phyloP scores from a whole-genome alignment of 2,888 invertebrate species.

The Chloroclystis v-ata region DNA sequence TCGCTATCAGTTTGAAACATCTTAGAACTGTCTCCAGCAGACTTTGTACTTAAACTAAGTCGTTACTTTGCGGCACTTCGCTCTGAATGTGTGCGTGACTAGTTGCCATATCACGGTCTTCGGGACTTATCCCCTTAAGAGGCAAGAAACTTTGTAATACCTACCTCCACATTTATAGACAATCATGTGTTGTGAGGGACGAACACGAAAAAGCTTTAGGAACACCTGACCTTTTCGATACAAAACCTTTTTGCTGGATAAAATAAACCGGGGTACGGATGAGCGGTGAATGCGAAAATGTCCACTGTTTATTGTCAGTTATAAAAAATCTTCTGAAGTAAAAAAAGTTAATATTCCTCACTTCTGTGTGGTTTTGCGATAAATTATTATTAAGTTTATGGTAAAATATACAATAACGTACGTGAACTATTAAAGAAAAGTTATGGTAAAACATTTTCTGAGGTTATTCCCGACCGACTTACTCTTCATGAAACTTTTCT shows the following conservation, averaged over 20 bases:
- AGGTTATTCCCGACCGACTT: no score
- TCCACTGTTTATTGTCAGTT: not conserved
- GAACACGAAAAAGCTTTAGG: conserved; percentile 1
- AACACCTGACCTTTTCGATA: not conserved
- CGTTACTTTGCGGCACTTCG: conserved; percentile 4
- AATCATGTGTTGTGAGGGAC: conserved; percentile 1
- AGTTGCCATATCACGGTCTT: conserved; percentile 7
- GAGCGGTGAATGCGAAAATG: not conserved
- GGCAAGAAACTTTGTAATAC: conserved; percentile 12
- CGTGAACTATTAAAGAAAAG: no score
- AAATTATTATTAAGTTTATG: no score
- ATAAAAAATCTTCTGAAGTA: not conserved
- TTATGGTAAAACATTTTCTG: no score
- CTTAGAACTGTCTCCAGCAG: conserved; percentile 11
- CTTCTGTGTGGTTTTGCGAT: no score
- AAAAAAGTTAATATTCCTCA: not conserved
- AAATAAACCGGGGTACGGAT: not conserved
- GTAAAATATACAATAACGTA: no score
- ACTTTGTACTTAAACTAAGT: conserved; percentile 15
- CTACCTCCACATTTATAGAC: conserved; percentile 4
- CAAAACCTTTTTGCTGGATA: not conserved
- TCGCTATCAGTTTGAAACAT: conserved; percentile 5
- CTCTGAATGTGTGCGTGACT: conserved; percentile 12
- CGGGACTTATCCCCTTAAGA: conserved; percentile 12
- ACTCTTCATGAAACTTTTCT: no score